phyloP scores from a whole-genome alignment of 2,888 invertebrate genomes.

The Pristionchus entomophagus region DNA sequence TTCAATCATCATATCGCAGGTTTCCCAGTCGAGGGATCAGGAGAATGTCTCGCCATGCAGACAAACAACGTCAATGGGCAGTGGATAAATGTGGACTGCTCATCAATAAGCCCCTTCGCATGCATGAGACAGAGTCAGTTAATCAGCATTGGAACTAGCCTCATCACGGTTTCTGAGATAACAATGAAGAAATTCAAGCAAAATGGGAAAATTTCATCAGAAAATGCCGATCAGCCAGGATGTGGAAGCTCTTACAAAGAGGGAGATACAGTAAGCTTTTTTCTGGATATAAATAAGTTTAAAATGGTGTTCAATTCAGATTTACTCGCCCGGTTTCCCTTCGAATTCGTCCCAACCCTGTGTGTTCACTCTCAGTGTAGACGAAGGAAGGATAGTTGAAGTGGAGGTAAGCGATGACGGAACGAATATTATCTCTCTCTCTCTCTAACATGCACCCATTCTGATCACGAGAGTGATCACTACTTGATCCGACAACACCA shows the following conservation, averaged over 20 bases:
- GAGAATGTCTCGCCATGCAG: not conserved
- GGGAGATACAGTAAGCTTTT: not conserved
- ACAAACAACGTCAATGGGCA: not conserved
- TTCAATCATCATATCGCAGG: no score
- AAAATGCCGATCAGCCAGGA: not conserved
- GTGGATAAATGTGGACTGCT: not conserved
- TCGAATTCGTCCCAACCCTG: not conserved
- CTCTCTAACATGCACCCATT: not conserved
- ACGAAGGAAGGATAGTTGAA: not conserved
- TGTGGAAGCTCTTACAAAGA: not conserved
- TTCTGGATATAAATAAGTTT: no score
- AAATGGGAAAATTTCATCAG: not conserved
- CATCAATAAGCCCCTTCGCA: not conserved
- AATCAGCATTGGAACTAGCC: not conserved
- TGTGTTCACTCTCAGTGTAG: not conserved
- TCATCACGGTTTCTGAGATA: no score
- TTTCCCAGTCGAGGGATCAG: not conserved
- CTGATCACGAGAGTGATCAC: no score
- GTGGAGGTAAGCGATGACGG: not conserved
- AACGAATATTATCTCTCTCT: not conserved
- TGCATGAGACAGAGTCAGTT: not conserved
- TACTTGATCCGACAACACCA: no score
- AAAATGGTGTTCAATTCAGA: no score
- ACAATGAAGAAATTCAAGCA: no score
- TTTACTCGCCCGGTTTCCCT: not conserved